Base-by-base conservation (phyloP, 2,888 invertebrate genomes). In the Cheilosia urbana region DNA sequence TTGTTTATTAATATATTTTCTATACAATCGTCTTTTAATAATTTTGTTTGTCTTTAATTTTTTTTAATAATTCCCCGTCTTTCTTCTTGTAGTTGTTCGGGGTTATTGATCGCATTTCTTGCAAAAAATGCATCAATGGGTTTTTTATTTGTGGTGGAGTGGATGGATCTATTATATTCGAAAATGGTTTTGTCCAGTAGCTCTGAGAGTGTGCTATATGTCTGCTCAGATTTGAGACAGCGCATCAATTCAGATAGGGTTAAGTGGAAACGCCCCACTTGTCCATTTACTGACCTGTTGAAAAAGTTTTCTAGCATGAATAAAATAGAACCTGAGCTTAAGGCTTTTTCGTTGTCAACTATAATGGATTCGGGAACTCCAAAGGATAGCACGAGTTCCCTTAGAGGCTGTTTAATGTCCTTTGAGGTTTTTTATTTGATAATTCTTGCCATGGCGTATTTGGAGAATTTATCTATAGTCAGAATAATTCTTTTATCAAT, bases 121-220 rank as follows among this genome's bases (percentile, higher is more conserved):
- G 27, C 27, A 27, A 27, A 27, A 4, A 27, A 27, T 2, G 4
- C 4, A 4, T n/a, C 27, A 4, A 9, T 40, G 37, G 37, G 37
- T 9, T 40, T 40, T 40, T 40, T 40, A 2, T 40, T 40, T 40
- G 5, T 40, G 27, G 34, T 58, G n/a, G 42, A 47, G 19, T 47
- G 47, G 47, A 47, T 47, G 19, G 47, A 47, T 47, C 47, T 47
- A 9, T 17, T 47, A 4, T 47, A 47, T 47, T 47, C 47, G 47
- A 47, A 47, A 17, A 47, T 17, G n/a, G 19, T 19, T 47, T 17
- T 47, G 19, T 47, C 47, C 19, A 47, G 19, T 7, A 47, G 47
- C 11, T 47, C 47, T n/a, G 42, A n/a, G n/a, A 42, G 2, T n/a
- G 42, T 42, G n/a, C 0, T 42, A n/a, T 5, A 1, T 42, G 47